Evolutionary conservation across 1,140 invertebrate genomes (phyloP).

Genomic region (Anadara kagoshimensis): DNA sequence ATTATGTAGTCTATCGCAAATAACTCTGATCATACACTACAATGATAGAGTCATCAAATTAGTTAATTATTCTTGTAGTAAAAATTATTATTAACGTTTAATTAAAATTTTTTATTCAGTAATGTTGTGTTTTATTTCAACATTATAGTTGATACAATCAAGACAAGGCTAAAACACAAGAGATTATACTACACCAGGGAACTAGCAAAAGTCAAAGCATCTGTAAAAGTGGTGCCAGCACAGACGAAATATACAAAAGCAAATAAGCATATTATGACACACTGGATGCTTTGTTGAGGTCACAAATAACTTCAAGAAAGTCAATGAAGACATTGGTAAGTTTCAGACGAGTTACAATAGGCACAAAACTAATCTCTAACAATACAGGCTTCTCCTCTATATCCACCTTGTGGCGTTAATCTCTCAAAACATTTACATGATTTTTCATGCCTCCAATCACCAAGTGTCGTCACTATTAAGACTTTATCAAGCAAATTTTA

Average conservation of each 20-base stretch:
- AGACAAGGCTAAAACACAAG: not conserved
- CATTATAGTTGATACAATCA: too few relatives aligned
- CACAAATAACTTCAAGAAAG: not conserved
- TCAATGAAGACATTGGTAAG: not conserved
- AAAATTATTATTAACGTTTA: too few relatives aligned
- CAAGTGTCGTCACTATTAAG: not conserved
- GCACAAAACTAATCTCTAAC: constrained; percentile 12
- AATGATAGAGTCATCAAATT: too few relatives aligned
- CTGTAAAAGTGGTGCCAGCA: not conserved
- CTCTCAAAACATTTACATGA: not conserved
- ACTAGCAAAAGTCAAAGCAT: not conserved
- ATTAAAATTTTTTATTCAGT: too few relatives aligned
- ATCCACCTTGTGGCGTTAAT: not conserved
- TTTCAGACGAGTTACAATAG: constrained; percentile 12
- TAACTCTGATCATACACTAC: too few relatives aligned
- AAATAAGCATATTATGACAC: not conserved
- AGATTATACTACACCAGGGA: not conserved
- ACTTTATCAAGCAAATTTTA: too few relatives aligned
- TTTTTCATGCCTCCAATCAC: not conserved
- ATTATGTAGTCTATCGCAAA: too few relatives aligned
- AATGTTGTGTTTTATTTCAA: too few relatives aligned
- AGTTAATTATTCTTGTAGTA: too few relatives aligned
- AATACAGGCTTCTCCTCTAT: not conserved
- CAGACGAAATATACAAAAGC: constrained; percentile 9
- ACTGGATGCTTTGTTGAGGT: not conserved